Conservation (phyloP, 2,113 vertebrate genomes). For the Ancistrus triradiatus region DNA sequence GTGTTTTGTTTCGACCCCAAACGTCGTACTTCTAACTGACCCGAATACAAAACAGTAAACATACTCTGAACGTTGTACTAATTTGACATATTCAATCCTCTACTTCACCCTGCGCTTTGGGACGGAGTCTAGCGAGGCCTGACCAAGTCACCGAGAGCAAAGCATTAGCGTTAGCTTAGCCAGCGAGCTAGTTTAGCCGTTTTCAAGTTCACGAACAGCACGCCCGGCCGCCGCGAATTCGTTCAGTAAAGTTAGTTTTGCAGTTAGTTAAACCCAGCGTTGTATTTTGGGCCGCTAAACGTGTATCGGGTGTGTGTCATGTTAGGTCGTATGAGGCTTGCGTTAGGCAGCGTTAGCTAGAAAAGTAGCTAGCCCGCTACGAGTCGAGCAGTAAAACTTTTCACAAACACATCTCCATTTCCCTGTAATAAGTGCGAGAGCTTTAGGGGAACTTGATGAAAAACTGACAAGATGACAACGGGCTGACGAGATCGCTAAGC, state of each 20-base stretch:
- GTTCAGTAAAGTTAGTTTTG: not conserved
- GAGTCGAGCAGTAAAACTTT: not conserved
- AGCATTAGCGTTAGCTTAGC: conserved; percentile 27
- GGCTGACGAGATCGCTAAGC: no score
- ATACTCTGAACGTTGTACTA: no score
- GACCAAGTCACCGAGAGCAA: not conserved
- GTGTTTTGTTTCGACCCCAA: no score
- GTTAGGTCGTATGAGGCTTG: not conserved
- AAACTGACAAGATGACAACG: not conserved
- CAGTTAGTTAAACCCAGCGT: no score
- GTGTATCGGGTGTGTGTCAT: no score
- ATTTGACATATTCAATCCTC: no score
- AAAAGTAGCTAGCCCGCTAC: not conserved
- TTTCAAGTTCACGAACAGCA: not conserved
- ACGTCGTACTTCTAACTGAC: no score
- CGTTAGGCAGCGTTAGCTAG: not conserved
- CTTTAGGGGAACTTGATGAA: no score
- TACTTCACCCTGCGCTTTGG: no score
- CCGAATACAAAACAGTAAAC: no score
- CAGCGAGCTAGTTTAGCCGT: conserved; percentile 10
- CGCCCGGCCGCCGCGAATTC: not conserved
- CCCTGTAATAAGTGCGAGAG: no score
- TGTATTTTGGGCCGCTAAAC: no score
- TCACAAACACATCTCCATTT: not conserved
- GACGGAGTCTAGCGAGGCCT: not conserved